Evolutionary conservation across 1,140 invertebrate species (phyloP).

Genomic region (Nixonia krombeini): DNA sequence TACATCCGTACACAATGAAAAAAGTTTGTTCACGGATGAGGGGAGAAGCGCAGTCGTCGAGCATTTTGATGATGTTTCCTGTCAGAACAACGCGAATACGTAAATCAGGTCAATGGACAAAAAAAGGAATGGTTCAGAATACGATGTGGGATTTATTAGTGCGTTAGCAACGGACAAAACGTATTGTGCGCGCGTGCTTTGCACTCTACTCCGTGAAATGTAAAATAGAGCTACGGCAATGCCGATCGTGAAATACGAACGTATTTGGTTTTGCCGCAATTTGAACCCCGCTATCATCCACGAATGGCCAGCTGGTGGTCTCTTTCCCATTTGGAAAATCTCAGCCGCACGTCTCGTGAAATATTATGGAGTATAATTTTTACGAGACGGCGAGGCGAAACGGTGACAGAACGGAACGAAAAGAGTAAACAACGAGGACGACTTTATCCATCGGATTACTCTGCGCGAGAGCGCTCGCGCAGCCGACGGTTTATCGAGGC

Average conservation of each 20-base stretch:
- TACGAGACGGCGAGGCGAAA: constrained; percentile 24
- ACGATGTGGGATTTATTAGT: constrained; percentile 24
- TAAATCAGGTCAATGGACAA: not conserved
- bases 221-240: constrained; percentile 19
- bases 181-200: constrained; percentile 23
- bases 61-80: not conserved
- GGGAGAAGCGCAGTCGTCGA: not conserved
- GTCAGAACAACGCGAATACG: constrained; percentile 5
- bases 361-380: constrained; percentile 27
- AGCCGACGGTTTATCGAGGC: too few relatives aligned
- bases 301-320: constrained; percentile 6
- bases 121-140: constrained; percentile 1
- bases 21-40: not conserved
- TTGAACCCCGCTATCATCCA: constrained; percentile 16
- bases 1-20: too few relatives aligned
- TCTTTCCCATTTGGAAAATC: constrained; percentile 16
- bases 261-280: constrained; percentile 13
- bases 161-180: constrained; percentile 25
- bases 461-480: too few relatives aligned
- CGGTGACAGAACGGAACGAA: constrained; percentile 19
- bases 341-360: constrained; percentile 23
- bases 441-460: too few relatives aligned
- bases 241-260: constrained; percentile 28
- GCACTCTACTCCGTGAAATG: constrained; percentile 16
- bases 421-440: constrained; percentile 23